Evolutionary conservation across 2,888 invertebrate species (phyloP).

Genomic region (Amphipoea lucens): DNA sequence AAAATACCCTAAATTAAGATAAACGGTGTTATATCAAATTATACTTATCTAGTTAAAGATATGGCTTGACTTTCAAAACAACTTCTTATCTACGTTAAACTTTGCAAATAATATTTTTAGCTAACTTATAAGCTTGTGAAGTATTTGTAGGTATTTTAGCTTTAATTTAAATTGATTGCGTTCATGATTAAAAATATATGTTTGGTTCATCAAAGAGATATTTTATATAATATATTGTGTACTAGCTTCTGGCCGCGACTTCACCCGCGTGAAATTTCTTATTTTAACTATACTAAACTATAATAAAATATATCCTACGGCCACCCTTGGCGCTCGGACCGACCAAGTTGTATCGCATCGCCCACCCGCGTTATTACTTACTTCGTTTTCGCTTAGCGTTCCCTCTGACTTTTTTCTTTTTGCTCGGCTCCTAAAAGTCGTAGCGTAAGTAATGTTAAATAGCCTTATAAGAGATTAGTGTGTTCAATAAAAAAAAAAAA

Average conservation of each 20-base stretch:
- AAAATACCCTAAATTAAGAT: neutral
- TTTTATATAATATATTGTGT: neutral
- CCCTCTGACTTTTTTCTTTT: neutral
- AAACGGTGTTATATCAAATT: slow-evolving; percentile 2
- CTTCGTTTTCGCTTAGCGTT: neutral
- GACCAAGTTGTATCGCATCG: neutral
- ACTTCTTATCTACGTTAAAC: slow-evolving; percentile 33
- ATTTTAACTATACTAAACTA: no score
- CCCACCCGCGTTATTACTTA: neutral
- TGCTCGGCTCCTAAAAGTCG: neutral
- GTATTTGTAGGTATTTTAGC: neutral
- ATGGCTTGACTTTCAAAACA: slow-evolving; percentile 10
- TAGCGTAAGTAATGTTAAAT: neutral
- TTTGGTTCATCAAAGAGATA: neutral
- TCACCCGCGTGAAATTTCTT: neutral
- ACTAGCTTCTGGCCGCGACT: neutral
- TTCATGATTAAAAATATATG: neutral
- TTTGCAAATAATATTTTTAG: neutral
- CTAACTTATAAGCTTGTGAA: neutral
- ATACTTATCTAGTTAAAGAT: slow-evolving; percentile 9
- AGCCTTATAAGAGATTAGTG: neutral
- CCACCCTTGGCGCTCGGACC: neutral
- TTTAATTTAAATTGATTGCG: neutral
- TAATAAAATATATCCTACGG: neutral
- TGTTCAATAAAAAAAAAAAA: neutral